Base-by-base conservation (phyloP, 2,888 invertebrate genomes). In the Xestoiulus laeticollis region DNA sequence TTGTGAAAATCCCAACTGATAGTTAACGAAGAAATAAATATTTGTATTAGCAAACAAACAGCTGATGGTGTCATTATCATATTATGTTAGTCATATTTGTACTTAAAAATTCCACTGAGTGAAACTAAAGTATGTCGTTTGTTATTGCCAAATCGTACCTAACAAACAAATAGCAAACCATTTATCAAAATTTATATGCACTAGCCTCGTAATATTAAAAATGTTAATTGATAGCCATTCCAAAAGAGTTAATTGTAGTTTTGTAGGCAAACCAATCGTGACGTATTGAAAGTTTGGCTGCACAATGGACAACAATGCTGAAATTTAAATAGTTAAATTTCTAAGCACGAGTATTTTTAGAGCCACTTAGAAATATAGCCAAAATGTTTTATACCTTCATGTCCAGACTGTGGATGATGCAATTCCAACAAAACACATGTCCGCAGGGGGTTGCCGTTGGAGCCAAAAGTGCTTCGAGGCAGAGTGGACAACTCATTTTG, bases 371-470 rank as follows among this genome's bases (percentile, higher is more conserved):
- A 8, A 68, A 68, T 26, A 59, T 22, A 59, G 84, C 84, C 33
- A 84, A 84, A 68, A 44, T 19, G 19, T 22, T 19, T 78, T 78
- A n/a, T 84, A 87, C 87, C 87, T 87, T 87, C 32, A 84, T 43
- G 33, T 87, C 83, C 33, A 87, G 26, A 30, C 83, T 44, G 30
- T 68, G 87, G 26, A 87, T 43, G 26, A 87, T 87, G 48, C 87
- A 87, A 44, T 87, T 44, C 87, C 87, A 87, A 84, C 87, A 87
- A 53, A 87, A 87, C 14, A 87, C 30, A 68, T 87, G 87, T 8
- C 87, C 87, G n/a, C 87, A 87, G n/a, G 84, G 38, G 19, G 87
- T 84, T 48, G 87, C 87, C 16, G 87, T 87, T 84, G 87, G 83
- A 48, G 32, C 19, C 26, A 26, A 12, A 16, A 82, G 83, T n/a